Base-by-base conservation (phyloP, 2,888 invertebrate genomes). In the Latrodectus hesperus region DNA sequence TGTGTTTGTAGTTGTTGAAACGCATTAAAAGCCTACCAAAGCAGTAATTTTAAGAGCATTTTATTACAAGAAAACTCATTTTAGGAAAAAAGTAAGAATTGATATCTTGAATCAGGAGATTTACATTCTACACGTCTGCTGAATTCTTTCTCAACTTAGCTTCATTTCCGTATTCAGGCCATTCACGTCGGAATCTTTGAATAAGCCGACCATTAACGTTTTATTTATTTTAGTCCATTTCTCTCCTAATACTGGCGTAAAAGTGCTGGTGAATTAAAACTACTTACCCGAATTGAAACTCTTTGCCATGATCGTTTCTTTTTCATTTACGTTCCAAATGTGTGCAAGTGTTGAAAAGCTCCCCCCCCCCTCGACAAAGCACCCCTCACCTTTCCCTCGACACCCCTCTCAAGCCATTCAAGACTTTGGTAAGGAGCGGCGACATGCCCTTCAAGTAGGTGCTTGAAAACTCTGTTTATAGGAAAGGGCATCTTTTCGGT, bases 231-330 rank as follows among this genome's bases (percentile, higher is more conserved):
- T n/a, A 38, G 38, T 60, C 60, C 60, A 11, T 60, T 60, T 60
- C 60, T 60, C 60, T n/a, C n/a, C 60, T 60, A 60, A 60, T 60
- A n/a, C 38, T 60, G 5, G 10, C 60, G n/a, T n/a, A 12, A 60
- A 60, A 60, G n/a, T 60, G 60, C n/a, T 12, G n/a, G 60, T 60
- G 60, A 60, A 60, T 60, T 60, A 60, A 60, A 60, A 60, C 60
- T 60, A 60, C 60, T 60, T 60, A 60, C 60, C n/a, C 60, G 60
- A 60, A 60, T 60, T 60, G 60, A 60, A 60, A 60, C n/a, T 60
- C 60, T 60, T 60, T 60, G 60, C 60, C n/a, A 16, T 38, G 38
- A 38, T 38, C 38, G 12, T 60, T 60, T n/a, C 60, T n/a, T 60
- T 60, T 60, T 60, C 60, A 16, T 60, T 60, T 60, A 16, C 60